These are phyloP conservation scores for Bombyx mandarina DNA, from an alignment of 1,140 invertebrate genomes.

Conservation along the genomic window DNA sequence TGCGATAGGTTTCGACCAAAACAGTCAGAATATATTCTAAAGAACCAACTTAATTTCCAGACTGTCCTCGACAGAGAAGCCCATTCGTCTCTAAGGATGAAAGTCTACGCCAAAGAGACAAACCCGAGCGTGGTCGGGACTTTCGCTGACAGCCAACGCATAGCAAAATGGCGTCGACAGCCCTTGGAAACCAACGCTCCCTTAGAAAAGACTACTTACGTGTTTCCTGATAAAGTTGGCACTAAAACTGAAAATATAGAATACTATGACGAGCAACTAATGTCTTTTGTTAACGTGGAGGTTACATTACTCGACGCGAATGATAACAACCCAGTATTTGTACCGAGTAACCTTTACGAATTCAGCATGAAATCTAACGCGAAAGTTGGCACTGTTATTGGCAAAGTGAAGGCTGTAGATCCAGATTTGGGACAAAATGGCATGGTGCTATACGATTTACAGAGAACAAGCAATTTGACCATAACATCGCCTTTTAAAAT, in stretches of 20 bases:
- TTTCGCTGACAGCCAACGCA: conserved; percentile 45
- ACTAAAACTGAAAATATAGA: conserved; percentile 55
- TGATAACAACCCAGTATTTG: conserved; percentile 88
- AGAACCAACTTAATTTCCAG: conserved; percentile 70
- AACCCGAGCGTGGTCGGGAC: conserved; percentile 73
- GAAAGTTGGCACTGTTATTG: conserved; percentile 78
- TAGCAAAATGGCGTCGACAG: conserved; percentile 49
- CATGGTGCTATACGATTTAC: conserved; percentile 82
- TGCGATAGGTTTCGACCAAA: too few relatives aligned
- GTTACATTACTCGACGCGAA: conserved; percentile 88
- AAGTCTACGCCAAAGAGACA: conserved; percentile 83
- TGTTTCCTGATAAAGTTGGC: conserved; percentile 65
- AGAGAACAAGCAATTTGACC: conserved; percentile 77
- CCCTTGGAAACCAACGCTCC: conserved; percentile 23
- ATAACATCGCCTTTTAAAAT: conserved; percentile 79
- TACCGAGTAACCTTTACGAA: conserved; percentile 86
- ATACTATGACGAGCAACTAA: conserved; percentile 57
- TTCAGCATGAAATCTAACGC: conserved; percentile 80
- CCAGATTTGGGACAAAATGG: conserved; percentile 86
- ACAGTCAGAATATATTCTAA: too few relatives aligned
- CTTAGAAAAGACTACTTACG: conserved; percentile 57
- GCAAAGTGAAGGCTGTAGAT: conserved; percentile 84
- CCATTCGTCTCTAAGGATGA: conserved; percentile 77
- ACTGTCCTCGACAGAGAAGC: conserved; percentile 84
- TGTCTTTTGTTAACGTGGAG: conserved; percentile 81